Percentiles rank a stretch among this genome's conserved stretches.
These are phyloP conservation scores for Champsocephalus esox DNA, from an alignment of 2,797 vertebrate species.

Conservation along the genomic window DNA sequence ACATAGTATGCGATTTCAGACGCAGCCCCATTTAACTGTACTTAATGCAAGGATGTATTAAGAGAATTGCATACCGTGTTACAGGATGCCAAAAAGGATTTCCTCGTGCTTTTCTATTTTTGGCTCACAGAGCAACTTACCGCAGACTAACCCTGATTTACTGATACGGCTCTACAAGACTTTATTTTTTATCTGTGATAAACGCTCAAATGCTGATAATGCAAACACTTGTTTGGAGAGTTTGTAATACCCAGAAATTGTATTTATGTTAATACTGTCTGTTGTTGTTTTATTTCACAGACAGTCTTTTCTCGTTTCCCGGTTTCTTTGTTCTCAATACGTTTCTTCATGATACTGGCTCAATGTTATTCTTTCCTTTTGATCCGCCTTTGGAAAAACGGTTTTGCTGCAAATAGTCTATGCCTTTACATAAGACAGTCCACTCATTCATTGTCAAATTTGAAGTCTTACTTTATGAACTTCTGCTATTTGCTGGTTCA, in stretches of 20 bases:
- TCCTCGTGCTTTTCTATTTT: not conserved
- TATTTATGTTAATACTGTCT: not conserved
- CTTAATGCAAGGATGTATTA: not conserved
- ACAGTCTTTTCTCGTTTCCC: not conserved
- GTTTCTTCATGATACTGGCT: not conserved
- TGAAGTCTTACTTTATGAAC: not conserved
- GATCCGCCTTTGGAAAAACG: not conserved
- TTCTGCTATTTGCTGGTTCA: too few relatives aligned
- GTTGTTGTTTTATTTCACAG: not conserved
- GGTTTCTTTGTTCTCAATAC: not conserved
- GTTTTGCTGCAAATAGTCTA: not conserved
- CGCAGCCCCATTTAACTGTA: not conserved
- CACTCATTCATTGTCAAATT: not conserved
- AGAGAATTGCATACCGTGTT: not conserved
- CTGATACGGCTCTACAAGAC: not conserved
- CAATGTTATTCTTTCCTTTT: not conserved
- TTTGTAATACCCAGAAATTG: constrained; percentile 4
- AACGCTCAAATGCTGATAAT: not conserved
- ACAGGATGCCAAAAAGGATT: not conserved
- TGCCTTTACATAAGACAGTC: not conserved
- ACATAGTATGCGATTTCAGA: too few relatives aligned
- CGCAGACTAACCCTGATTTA: not conserved
- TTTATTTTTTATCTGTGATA: not conserved
- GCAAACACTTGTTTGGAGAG: not conserved
- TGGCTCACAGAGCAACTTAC: not conserved